A percentile compares a stretch with the other conserved stretches of the same genome.
Conservation (phyloP, 2,113 vertebrate species). For the Urocolius indicus region DNA sequence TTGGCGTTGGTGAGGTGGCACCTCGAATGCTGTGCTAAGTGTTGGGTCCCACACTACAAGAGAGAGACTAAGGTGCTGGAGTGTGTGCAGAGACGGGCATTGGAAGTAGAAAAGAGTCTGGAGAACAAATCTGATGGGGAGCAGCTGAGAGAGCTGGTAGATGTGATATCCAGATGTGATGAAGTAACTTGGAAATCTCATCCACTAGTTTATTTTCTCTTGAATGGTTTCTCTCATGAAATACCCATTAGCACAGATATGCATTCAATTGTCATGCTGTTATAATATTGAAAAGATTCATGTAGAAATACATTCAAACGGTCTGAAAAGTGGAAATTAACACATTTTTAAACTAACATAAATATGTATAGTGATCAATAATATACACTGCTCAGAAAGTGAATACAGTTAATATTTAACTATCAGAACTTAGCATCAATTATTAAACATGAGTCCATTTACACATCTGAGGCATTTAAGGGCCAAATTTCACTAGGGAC, state of each 20-base stretch:
- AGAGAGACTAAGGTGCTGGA: too few species aligned
- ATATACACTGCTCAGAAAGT: background rate
- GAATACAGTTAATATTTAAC: slow-evolving; percentile 11
- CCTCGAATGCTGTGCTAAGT: too few species aligned
- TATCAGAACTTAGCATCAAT: background rate
- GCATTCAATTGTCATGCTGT: background rate
- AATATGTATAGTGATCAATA: background rate
- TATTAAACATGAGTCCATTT: background rate
- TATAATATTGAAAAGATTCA: background rate
- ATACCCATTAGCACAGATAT: background rate
- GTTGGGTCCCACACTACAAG: too few species aligned
- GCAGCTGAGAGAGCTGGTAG: too few species aligned
- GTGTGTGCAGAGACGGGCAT: too few species aligned
- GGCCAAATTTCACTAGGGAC: background rate
- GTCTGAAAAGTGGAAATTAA: background rate
- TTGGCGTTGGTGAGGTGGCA: too few species aligned
- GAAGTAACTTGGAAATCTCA: background rate
- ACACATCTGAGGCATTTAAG: background rate
- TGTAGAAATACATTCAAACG: background rate
- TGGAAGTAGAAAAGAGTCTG: too few species aligned
- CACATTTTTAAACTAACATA: background rate
- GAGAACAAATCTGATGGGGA: too few species aligned
- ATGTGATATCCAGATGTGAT: background rate
- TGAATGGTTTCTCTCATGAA: background rate
- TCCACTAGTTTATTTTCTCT: background rate